Evolutionary conservation across 2,113 vertebrate genomes (phyloP), one percentile per base, ranked within the genome.

Genomic region (Coryphaenoides rupestris): DNA sequence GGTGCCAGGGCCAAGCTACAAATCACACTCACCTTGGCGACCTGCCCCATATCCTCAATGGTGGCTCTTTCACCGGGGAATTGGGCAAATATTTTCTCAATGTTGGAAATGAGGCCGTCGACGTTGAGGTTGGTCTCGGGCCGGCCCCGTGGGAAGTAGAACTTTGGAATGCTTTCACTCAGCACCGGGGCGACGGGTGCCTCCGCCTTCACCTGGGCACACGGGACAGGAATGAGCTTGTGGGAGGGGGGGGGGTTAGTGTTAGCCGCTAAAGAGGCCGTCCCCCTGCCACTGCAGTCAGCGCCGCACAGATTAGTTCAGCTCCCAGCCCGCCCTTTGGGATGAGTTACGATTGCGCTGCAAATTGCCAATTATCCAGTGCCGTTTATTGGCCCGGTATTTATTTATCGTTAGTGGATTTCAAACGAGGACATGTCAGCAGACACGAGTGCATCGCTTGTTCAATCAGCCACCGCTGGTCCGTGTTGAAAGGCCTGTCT

Each of bases 111-210:
- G 72, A 92, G 88, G 72, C 84, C 63, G 87, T 97, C 95, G 67
- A 93, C 87, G 84, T 94, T 93, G 68, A 91, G 61, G 71, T 92
- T 91, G 86, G 89, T 91, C 75, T 91, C 84, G 46, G 96, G 95
- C 76, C 87, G 91, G 56, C 96, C 95, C 72, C 87, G 88, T 60
- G 96, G 95, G 86, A 96, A 98, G 88, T 96, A 93, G 84, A 98
- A 98, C 83, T 93, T 91, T 76, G 95, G 95, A 93, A 98, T 94
- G 93, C 86, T 94, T 88, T 92, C 92, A 77, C 95, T 95, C 72
- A 89, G 77, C 0, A 91, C 83, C 21, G 93, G 90, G 45, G 92
- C 88, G 74, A 94, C 86, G 65, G 91, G 88, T 83, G 94, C 92
- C 83, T 93, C 91, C 74, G 92, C 93, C 89, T 90, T 95, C 73